phyloP scores from a whole-genome alignment of 2,113 vertebrate species.

The Neomonachus schauinslandi region DNA sequence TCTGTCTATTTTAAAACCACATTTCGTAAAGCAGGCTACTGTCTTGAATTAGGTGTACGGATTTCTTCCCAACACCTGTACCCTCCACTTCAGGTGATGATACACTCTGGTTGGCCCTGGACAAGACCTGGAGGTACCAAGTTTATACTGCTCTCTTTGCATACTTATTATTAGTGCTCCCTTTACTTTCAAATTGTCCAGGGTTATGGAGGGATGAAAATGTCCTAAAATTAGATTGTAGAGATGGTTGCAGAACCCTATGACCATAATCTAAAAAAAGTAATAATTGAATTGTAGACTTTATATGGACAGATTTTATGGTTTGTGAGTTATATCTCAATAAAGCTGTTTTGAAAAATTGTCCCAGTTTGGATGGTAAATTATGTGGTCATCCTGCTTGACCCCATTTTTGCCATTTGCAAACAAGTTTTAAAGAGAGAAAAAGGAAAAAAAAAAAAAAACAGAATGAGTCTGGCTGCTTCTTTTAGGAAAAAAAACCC shows the following conservation, averaged over 20 bases:
- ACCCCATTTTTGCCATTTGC: background rate
- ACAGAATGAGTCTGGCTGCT: background rate
- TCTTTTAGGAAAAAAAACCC: background rate
- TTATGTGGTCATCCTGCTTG: background rate
- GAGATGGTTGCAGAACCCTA: background rate
- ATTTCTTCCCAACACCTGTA: background rate
- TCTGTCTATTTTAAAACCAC: background rate
- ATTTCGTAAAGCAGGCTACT: background rate
- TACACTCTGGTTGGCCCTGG: background rate
- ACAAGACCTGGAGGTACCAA: background rate
- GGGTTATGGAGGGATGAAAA: background rate
- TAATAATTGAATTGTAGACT: background rate
- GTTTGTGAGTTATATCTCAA: background rate
- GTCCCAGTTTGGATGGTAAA: slow-evolving; percentile 29
- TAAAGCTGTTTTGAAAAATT: background rate
- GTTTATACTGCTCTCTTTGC: background rate
- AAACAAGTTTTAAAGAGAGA: background rate
- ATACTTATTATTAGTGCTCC: background rate
- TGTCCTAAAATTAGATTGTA: background rate
- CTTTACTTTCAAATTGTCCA: background rate
- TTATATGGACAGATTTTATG: background rate
- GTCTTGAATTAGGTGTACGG: background rate
- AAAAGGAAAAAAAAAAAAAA: background rate
- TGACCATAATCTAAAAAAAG: background rate
- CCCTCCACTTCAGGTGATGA: background rate